Conservation (phyloP, 2,888 invertebrate genomes). For the Ametastegia equiseti region DNA sequence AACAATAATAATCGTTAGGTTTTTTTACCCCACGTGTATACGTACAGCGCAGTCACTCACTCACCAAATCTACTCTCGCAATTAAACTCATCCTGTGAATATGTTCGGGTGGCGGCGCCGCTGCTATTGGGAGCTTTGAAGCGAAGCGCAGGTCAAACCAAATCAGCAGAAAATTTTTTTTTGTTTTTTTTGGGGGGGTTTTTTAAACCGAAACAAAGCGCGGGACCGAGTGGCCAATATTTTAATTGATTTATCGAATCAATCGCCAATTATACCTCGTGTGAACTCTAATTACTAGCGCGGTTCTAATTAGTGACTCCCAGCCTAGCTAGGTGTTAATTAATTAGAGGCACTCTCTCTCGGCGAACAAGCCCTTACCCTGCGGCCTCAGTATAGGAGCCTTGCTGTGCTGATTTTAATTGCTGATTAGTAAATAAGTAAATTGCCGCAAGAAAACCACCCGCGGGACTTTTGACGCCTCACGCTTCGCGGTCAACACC, state of each 20-base stretch:
- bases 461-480: constrained; percentile 35
- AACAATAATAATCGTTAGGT: constrained; percentile 65
- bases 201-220: constrained; percentile 26
- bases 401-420: constrained; percentile 63
- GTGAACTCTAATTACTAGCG: constrained; percentile 73
- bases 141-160: constrained; percentile 6
- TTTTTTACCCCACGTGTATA: background rate
- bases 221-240: constrained; percentile 60
- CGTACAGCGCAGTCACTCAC: background rate
- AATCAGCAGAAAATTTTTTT: constrained; percentile 18
- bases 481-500: constrained; percentile 55
- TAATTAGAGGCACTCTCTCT: constrained; percentile 70
- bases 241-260: constrained; percentile 64
- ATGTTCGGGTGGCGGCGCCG: too few relatives aligned
- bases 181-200: too few relatives aligned
- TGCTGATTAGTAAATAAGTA: constrained; percentile 70
- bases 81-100: constrained; percentile 2
- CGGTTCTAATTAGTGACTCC: constrained; percentile 73
- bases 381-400: constrained; percentile 30
- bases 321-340: constrained; percentile 71
- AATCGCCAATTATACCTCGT: constrained; percentile 65
- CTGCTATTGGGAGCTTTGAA: background rate
- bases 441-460: constrained; percentile 67
- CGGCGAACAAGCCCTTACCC: constrained; percentile 47
- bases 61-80: constrained; percentile 35